Percentiles rank a stretch among this genome's conserved stretches.
phyloP scores from a whole-genome alignment of 1,140 invertebrate species.

The Pseudomyrmex flavicornis region DNA sequence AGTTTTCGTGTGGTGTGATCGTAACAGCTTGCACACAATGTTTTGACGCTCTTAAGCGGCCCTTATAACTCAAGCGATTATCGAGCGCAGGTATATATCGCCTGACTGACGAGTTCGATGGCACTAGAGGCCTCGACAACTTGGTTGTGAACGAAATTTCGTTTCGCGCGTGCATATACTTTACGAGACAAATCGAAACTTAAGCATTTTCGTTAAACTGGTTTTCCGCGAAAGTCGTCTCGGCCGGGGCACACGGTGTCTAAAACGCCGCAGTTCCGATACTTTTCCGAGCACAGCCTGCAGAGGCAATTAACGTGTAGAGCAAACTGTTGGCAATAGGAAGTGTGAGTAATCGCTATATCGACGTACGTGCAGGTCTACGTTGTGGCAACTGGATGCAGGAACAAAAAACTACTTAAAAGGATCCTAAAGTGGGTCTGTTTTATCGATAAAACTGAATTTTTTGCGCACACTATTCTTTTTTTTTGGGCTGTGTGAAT shows the following conservation, averaged over 20 bases:
- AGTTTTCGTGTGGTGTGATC: background rate
- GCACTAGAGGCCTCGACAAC: background rate
- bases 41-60: constrained; percentile 38
- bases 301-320: constrained; percentile 47
- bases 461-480: no score
- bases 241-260: background rate
- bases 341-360: constrained; percentile 19
- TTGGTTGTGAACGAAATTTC: background rate
- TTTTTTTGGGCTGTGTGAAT: no score
- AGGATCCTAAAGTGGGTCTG: background rate
- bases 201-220: background rate
- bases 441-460: background rate
- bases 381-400: background rate
- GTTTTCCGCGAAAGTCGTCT: no score
- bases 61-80: constrained; percentile 38
- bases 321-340: constrained; percentile 26
- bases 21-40: constrained; percentile 24
- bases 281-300: background rate
- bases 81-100: background rate
- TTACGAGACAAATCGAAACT: background rate
- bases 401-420: background rate
- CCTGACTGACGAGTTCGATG: constrained; percentile 10
- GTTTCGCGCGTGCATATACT: background rate
- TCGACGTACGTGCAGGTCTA: background rate
- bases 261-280: constrained; percentile 5